These are phyloP conservation scores for Anguilla obscura DNA, from an alignment of 2,797 vertebrate genomes.

Conservation along the genomic window DNA sequence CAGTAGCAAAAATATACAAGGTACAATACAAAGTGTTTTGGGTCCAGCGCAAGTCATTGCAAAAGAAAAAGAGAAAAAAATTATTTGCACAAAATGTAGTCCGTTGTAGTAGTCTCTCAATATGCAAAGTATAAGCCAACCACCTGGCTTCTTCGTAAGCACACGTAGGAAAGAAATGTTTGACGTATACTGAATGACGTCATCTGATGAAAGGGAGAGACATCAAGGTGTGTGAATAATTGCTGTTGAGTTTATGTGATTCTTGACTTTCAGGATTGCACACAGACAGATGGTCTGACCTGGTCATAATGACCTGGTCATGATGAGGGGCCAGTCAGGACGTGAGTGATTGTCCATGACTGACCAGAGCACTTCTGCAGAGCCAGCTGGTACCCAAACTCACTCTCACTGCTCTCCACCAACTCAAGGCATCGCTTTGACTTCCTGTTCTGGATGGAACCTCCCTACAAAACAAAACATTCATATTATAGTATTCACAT, in stretches of 20 bases:
- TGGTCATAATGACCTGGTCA: slow-evolving; percentile 55
- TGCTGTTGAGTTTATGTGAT: neutral
- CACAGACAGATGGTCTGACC: slow-evolving; percentile 37
- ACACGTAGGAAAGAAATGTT: slow-evolving; percentile 25
- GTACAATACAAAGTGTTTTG: slow-evolving; percentile 35
- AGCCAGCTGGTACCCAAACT: slow-evolving; percentile 83
- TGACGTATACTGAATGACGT: slow-evolving; percentile 30
- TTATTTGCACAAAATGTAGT: slow-evolving; percentile 32
- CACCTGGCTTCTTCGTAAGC: slow-evolving; percentile 20
- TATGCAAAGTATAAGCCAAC: slow-evolving; percentile 6
- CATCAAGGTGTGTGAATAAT: slow-evolving; percentile 37
- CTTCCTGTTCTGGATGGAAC: slow-evolving; percentile 89
- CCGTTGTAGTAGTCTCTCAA: slow-evolving; percentile 21
- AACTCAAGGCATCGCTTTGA: slow-evolving; percentile 89
- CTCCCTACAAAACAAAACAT: slow-evolving; percentile 71
- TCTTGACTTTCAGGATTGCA: slow-evolving; percentile 27
- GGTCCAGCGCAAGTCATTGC: slow-evolving; percentile 28
- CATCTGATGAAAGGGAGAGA: slow-evolving; percentile 25
- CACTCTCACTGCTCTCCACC: slow-evolving; percentile 78
- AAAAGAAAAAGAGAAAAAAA: slow-evolving; percentile 11
- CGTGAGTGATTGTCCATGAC: slow-evolving; percentile 90
- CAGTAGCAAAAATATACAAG: slow-evolving; percentile 71
- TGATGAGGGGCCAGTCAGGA: slow-evolving; percentile 69
- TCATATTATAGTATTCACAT: neutral
- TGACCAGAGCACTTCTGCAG: slow-evolving; percentile 89